Evolutionary conservation across 2,797 vertebrate species (phyloP).

Genomic region (Phalanger gymnotis): DNA sequence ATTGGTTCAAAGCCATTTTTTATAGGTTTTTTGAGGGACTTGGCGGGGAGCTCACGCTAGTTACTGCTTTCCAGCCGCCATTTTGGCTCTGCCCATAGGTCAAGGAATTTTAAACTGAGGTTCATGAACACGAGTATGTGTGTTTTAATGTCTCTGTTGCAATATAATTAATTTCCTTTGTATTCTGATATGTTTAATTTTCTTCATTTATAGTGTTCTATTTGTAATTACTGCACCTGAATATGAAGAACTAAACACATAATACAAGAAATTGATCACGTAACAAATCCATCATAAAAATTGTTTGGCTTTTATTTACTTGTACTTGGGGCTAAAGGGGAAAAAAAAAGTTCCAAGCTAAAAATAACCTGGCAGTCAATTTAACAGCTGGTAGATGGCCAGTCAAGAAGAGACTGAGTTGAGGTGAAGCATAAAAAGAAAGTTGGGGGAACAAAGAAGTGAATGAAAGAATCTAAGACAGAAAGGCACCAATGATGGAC

Average conservation of each 20-base stretch:
- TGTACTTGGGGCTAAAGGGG: background rate
- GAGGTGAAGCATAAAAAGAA: background rate
- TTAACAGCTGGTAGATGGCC: too few relatives aligned
- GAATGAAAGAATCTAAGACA: background rate
- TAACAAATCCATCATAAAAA: background rate
- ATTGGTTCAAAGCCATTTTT: too few relatives aligned
- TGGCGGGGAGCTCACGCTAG: too few relatives aligned
- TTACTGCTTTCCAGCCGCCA: too few relatives aligned
- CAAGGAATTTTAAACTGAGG: background rate
- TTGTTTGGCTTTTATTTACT: background rate
- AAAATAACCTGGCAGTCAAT: background rate
- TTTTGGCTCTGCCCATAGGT: too few relatives aligned
- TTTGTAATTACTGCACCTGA: background rate
- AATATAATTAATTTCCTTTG: background rate
- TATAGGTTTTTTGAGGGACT: too few relatives aligned
- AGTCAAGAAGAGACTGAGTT: background rate
- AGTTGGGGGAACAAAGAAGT: accelerated
- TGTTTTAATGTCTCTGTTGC: background rate
- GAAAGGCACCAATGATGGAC: accelerated
- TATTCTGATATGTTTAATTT: background rate
- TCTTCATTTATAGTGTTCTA: background rate
- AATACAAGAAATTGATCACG: background rate
- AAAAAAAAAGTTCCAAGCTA: background rate
- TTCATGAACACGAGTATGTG: background rate
- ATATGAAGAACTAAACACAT: background rate